These are phyloP conservation scores for Heloderma charlesbogerti DNA, from an alignment of 2,113 vertebrate genomes.

Conservation along the genomic window DNA sequence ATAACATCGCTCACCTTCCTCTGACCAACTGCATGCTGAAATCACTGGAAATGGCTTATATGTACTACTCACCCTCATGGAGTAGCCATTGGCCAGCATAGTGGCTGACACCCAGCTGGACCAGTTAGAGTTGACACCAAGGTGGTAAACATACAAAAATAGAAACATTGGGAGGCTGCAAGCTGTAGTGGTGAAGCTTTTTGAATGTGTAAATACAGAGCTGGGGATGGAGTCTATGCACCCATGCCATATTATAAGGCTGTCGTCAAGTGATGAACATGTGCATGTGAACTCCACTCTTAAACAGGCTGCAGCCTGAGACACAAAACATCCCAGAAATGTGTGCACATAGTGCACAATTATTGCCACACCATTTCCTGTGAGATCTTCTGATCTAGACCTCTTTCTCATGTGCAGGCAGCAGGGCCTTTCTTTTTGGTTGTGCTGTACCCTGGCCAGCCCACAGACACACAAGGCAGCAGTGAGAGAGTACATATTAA, in stretches of 20 bases:
- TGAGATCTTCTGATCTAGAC: conserved; percentile 5
- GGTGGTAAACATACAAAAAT: background rate
- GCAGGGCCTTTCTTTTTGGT: conserved; percentile 9
- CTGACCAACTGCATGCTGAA: background rate
- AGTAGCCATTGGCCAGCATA: background rate
- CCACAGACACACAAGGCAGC: background rate
- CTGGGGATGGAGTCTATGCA: background rate
- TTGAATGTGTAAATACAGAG: background rate
- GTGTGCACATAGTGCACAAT: background rate
- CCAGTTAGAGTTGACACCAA: background rate
- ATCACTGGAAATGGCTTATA: background rate
- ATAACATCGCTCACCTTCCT: background rate
- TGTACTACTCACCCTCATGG: background rate
- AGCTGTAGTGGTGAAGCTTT: background rate
- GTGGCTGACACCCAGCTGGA: background rate
- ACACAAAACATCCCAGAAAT: background rate
- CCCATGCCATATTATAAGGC: background rate
- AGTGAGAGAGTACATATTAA: background rate
- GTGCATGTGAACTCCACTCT: background rate
- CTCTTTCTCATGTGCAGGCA: background rate
- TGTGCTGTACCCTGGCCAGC: conserved; percentile 20
- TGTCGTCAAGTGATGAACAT: background rate
- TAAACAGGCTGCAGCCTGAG: background rate
- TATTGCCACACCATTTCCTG: conserved; percentile 2
- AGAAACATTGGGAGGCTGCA: background rate